A percentile compares a stretch with the other conserved stretches of the same genome.
phyloP scores from a whole-genome alignment of 1,140 invertebrate genomes.

The Drosophila bocki region DNA sequence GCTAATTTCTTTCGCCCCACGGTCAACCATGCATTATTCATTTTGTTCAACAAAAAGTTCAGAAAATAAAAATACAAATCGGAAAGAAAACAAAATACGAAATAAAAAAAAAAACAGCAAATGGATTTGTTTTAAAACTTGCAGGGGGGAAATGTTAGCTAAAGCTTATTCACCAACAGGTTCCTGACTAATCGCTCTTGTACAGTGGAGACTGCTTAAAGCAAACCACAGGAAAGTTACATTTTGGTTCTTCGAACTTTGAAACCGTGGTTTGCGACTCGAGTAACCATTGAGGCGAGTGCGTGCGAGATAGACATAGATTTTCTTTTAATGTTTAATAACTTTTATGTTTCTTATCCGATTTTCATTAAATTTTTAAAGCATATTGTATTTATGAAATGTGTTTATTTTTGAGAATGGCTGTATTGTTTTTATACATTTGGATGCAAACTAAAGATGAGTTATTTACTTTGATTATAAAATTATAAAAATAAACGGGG shows the following conservation, averaged over 20 bases:
- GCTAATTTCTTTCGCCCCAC: conserved; percentile 15
- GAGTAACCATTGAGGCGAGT: not conserved
- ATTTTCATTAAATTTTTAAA: not conserved
- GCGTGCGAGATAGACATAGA: not conserved
- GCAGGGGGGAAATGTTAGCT: not conserved
- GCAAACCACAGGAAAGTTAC: too few species aligned
- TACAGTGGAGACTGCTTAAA: conserved; percentile 28
- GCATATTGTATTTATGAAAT: too few species aligned
- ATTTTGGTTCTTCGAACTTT: too few species aligned
- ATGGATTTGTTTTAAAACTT: conserved; percentile 26
- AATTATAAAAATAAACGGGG: not conserved
- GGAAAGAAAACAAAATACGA: conserved; percentile 19
- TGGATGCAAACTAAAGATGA: not conserved
- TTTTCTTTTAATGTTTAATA: not conserved
- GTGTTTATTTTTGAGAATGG: too few species aligned
- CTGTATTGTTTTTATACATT: too few species aligned
- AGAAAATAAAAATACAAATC: conserved; percentile 7
- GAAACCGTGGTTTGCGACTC: too few species aligned
- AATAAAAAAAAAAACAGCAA: conserved; percentile 5
- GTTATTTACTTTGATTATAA: not conserved
- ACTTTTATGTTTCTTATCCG: not conserved
- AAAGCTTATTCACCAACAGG: conserved; percentile 60
- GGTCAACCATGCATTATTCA: conserved; percentile 49
- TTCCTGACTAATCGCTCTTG: conserved; percentile 73
- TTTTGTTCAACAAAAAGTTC: conserved; percentile 3